Conservation (phyloP, 2,113 vertebrate species). For the Mohoua ochrocephala region DNA sequence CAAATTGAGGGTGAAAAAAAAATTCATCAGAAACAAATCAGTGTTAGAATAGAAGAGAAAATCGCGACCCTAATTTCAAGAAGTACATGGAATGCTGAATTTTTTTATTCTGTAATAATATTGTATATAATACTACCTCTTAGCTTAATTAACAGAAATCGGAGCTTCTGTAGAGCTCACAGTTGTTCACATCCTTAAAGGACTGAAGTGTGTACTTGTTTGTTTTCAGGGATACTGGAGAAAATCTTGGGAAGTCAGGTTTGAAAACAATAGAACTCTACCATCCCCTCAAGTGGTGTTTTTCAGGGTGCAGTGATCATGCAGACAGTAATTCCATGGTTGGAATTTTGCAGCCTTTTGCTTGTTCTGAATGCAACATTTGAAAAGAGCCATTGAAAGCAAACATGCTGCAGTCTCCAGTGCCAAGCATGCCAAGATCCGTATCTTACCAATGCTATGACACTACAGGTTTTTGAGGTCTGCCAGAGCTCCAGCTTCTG, state of each 20-base stretch:
- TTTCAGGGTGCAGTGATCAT: neutral
- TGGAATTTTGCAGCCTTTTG: neutral
- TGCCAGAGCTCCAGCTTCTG: neutral
- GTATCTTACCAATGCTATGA: accelerated
- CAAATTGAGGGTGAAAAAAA: neutral
- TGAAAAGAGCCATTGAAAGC: neutral
- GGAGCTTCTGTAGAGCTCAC: neutral
- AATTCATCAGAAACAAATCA: neutral
- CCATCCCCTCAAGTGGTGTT: neutral
- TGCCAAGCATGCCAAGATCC: neutral
- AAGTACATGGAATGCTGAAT: neutral
- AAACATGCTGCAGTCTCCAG: neutral
- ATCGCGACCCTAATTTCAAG: neutral
- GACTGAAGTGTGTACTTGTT: neutral
- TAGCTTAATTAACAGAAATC: neutral
- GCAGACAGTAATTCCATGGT: neutral
- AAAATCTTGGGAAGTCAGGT: neutral
- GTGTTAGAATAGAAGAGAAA: neutral
- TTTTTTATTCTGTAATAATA: neutral
- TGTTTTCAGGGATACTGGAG: neutral
- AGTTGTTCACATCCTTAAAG: neutral
- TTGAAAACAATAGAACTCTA: neutral
- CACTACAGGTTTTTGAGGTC: neutral
- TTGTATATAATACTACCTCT: neutral
- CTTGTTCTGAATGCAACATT: neutral